Evolutionary conservation across 2,797 vertebrate genomes (phyloP), one percentile per base, ranked within the genome.

Genomic region (Danio choprae): DNA sequence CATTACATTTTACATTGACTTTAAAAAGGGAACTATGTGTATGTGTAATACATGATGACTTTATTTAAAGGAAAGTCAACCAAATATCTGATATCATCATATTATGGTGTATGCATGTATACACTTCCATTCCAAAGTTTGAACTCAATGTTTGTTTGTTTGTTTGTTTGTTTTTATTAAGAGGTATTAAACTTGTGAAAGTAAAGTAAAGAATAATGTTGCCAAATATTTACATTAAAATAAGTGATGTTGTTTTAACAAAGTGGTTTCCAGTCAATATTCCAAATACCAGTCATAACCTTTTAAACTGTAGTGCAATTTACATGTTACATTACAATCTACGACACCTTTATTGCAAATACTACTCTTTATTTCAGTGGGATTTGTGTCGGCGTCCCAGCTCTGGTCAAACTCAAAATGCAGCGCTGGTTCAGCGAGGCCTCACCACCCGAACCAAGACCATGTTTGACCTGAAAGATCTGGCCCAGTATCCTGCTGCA

Each of bases 391-490:
- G 92, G 88, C 90, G 89, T 0, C 90, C 92, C 43, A 93, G 93
- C 86, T 81, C 55, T 58, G 93, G 94, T 64, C 93, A 93, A 87
- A 95, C 55, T 50, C 83, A 85, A 79, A 85, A 92, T 74, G 83
- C 90, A 1, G 89, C 94, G 22, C 85, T 94, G 83, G 90, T 94
- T 44, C 92, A 94, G 77, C 94, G 94, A 84, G 93, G 92, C 0
- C 87, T 95, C 65, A 92, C 90, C 0, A 92, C 91, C 3, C 91
- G 93, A 77, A 95, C 90, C 90, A 94, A 85, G 86, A 96, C 96
- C 0, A 87, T 95, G 56, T 92, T 93, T 0, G 94, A 97, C 85
- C 91, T 96, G 81, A 95, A 93, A 7, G 93, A 94, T 51, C 89
- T 92, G 22, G 91, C 91, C 4, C 90, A 92, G 6, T 89, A 90